A percentile compares a stretch with the other conserved stretches of the same genome.
phyloP scores from a whole-genome alignment of 2,797 vertebrate species.

The Rhyacichthys aspro region DNA sequence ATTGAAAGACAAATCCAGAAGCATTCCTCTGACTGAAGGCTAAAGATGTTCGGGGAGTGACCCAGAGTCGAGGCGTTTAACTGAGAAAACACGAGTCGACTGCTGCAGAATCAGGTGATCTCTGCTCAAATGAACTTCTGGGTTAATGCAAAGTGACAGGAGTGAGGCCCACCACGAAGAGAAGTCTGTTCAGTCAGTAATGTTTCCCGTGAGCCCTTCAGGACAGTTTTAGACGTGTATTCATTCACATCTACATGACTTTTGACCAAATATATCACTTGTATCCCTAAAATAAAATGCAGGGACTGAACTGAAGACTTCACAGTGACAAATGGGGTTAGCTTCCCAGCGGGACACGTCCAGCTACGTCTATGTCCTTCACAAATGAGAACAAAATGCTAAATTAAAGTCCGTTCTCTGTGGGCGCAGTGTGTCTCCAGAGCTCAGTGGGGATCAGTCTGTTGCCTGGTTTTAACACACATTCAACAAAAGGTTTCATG shows the following conservation, averaged over 20 bases:
- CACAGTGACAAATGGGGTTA: constrained; percentile 3
- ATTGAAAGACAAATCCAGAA: constrained; percentile 30
- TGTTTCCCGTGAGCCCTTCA: not conserved
- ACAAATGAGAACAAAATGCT: not conserved
- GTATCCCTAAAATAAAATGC: not conserved
- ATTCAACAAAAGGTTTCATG: constrained; percentile 50
- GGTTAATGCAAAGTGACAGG: not conserved
- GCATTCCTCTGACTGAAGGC: constrained; percentile 46
- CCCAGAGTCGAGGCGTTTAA: constrained; percentile 6
- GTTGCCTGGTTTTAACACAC: constrained; percentile 16
- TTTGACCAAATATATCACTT: not conserved
- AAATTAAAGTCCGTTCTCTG: not conserved
- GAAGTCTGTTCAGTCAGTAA: not conserved
- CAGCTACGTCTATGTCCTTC: not conserved
- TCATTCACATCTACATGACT: too few species aligned
- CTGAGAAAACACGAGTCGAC: constrained; percentile 26
- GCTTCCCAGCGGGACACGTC: not conserved
- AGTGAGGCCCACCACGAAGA: not conserved
- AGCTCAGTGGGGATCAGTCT: constrained; percentile 37
- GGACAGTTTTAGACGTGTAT: too few species aligned
- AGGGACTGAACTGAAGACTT: not conserved
- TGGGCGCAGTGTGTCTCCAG: constrained; percentile 28
- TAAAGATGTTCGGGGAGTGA: constrained; percentile 6
- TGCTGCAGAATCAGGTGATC: constrained; percentile 6
- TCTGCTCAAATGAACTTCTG: constrained; percentile 2